These are phyloP conservation scores for Ceratina australensis DNA, from an alignment of 1,140 invertebrate genomes.

Conservation along the genomic window DNA sequence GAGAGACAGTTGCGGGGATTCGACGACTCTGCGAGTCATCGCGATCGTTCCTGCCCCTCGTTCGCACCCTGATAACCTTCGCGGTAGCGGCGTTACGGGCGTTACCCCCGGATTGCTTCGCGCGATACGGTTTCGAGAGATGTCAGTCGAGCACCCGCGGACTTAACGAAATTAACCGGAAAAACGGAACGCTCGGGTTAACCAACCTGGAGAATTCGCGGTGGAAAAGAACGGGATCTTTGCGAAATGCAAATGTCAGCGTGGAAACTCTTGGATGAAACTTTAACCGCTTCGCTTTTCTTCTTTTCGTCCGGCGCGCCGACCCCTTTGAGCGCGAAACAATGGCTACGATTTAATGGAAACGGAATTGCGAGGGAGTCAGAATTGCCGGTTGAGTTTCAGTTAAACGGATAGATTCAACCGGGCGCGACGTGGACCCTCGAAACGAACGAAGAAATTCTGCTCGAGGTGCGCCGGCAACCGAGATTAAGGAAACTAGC, in stretches of 20 bases:
- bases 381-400: conserved; percentile 24
- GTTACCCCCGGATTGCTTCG: too few species aligned
- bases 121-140: too few species aligned
- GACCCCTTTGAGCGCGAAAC: conserved; percentile 14
- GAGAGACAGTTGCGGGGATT: background rate
- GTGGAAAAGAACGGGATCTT: conserved; percentile 2
- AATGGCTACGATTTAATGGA: conserved; percentile 32
- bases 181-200: too few species aligned
- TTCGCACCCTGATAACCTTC: too few species aligned
- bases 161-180: too few species aligned
- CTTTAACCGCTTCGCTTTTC: conserved; percentile 16
- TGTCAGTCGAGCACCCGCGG: too few species aligned
- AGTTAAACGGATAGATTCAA: conserved; percentile 16
- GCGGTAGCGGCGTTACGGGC: too few species aligned
- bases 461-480: background rate
- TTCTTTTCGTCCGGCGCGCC: conserved; percentile 1
- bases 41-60: conserved; percentile 5
- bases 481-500: conserved; percentile 19
- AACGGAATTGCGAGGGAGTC: conserved; percentile 19
- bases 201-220: too few species aligned
- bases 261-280: conserved; percentile 8
- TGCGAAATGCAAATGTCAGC: conserved; percentile 27
- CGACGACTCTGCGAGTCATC: conserved; percentile 21
- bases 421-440: background rate
- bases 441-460: conserved; percentile 24